phyloP scores from a whole-genome alignment of 2,797 vertebrate species.

The Crocodylus rhombifer region DNA sequence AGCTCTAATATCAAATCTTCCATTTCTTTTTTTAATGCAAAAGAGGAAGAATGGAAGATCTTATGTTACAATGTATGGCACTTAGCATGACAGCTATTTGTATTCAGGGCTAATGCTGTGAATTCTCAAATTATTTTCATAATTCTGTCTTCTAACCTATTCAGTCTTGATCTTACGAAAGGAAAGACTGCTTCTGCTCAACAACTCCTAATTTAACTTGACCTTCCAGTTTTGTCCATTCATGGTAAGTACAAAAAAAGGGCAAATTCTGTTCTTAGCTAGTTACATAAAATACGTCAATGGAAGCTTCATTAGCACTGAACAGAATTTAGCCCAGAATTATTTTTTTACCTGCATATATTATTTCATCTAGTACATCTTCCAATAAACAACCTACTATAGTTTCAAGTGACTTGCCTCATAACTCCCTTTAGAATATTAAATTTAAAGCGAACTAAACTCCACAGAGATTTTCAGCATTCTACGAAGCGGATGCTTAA shows the following conservation, averaged over 20 bases:
- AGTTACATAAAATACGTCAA: conserved; percentile 37
- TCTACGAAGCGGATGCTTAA: conserved; percentile 78
- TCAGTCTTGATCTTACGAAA: neutral
- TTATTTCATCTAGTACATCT: conserved; percentile 61
- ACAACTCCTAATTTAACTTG: neutral
- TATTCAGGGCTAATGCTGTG: neutral
- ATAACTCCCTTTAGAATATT: conserved; percentile 71
- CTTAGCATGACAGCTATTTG: neutral
- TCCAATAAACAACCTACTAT: conserved; percentile 67
- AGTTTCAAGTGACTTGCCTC: conserved; percentile 72
- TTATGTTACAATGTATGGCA: neutral
- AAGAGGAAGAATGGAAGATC: neutral
- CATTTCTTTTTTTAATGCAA: neutral
- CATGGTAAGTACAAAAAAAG: neutral
- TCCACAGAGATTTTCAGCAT: conserved; percentile 70
- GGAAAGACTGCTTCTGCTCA: neutral
- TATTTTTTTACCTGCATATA: conserved; percentile 37
- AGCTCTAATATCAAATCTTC: neutral
- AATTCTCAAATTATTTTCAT: neutral
- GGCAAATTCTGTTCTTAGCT: neutral
- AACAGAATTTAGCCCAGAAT: conserved; percentile 34
- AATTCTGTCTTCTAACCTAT: neutral
- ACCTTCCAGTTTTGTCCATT: neutral
- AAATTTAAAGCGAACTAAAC: conserved; percentile 73
- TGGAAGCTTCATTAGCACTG: conserved; percentile 59